Evolutionary conservation across 1,140 invertebrate genomes (phyloP).

Genomic region (Bombus waltoni): DNA sequence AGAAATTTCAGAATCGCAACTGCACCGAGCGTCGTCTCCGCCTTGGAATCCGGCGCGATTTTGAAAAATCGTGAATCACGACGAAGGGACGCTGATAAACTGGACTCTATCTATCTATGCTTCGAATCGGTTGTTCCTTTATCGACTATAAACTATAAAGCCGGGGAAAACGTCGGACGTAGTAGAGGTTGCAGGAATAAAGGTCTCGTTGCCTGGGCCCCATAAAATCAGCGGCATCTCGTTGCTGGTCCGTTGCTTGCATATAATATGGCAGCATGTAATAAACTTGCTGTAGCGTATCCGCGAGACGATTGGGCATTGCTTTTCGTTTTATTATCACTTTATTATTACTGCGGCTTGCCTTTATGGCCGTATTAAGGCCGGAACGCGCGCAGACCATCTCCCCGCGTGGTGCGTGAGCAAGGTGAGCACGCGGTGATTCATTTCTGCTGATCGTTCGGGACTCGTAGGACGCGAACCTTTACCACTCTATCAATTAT

Average conservation of each 20-base stretch:
- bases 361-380: conserved; percentile 75
- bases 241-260: conserved; percentile 57
- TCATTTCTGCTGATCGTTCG: conserved; percentile 52
- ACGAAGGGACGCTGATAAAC: conserved; percentile 44
- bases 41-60: too few species aligned
- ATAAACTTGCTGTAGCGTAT: conserved; percentile 76
- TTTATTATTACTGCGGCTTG: conserved; percentile 76
- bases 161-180: conserved; percentile 51
- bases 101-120: conserved; percentile 35
- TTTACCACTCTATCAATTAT: conserved; percentile 79
- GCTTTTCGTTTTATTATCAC: conserved; percentile 79
- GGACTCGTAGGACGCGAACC: conserved; percentile 53
- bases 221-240: conserved; percentile 65
- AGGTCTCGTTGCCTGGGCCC: conserved; percentile 61
- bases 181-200: conserved; percentile 53
- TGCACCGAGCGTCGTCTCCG: too few species aligned
- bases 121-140: conserved; percentile 49
- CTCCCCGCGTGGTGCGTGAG: background rate
- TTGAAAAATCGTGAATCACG: background rate
- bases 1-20: too few species aligned
- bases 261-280: conserved; percentile 72
- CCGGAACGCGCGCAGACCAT: conserved; percentile 1
- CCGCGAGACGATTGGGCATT: conserved; percentile 70
- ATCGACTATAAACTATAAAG: conserved; percentile 60
- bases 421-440: conserved; percentile 52